Evolutionary conservation across 2,888 invertebrate genomes (phyloP).

Genomic region (Apotomis betuletana): DNA sequence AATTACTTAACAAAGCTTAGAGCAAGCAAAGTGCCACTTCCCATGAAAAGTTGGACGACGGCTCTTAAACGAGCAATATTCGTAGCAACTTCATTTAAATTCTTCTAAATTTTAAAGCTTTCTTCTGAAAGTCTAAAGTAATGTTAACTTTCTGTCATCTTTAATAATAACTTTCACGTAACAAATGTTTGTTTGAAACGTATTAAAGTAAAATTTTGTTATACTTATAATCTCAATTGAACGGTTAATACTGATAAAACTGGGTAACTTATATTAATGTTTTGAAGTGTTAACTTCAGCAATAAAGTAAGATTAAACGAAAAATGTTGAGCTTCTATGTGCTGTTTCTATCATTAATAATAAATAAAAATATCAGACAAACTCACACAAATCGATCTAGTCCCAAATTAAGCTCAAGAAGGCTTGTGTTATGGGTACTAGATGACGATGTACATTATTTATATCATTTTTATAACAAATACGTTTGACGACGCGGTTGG

Average conservation of each 20-base stretch:
- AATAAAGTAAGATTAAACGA: neutral
- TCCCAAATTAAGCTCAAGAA: no score
- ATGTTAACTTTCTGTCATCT: slow-evolving; percentile 7
- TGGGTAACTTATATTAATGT: neutral
- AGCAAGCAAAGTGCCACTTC: neutral
- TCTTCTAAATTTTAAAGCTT: slow-evolving; percentile 16
- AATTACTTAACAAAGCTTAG: slow-evolving; percentile 15
- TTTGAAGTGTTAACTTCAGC: neutral
- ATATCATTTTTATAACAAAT: no score
- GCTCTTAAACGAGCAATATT: neutral
- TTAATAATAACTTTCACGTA: slow-evolving; percentile 5
- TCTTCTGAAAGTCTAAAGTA: slow-evolving; percentile 3
- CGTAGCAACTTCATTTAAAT: slow-evolving; percentile 5
- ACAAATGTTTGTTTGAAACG: neutral
- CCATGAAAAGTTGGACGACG: slow-evolving; percentile 6
- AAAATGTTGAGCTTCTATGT: no score
- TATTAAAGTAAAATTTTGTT: neutral
- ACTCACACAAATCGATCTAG: no score
- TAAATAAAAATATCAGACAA: no score
- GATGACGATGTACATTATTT: no score
- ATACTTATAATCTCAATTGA: neutral
- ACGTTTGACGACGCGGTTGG: no score
- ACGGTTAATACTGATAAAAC: neutral
- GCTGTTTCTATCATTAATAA: no score
- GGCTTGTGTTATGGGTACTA: no score